These are phyloP conservation scores for Coelinius sp. DNA, from an alignment of 2,888 invertebrate species.

Conservation along the genomic window DNA sequence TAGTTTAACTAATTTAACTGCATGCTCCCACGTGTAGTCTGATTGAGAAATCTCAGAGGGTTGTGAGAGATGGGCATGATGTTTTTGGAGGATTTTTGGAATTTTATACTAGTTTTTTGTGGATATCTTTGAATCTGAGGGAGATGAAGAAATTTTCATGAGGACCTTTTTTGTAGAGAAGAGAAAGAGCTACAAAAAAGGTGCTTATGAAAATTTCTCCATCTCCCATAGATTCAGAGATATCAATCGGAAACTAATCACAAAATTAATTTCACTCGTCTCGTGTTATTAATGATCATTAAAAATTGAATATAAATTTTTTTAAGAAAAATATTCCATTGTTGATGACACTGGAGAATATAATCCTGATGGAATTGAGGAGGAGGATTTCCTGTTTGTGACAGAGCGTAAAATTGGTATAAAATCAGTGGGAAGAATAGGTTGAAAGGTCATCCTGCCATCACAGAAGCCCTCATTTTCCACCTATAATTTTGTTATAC, in stretches of 20 bases:
- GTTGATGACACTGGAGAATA: neutral
- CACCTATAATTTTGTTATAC: slow-evolving; percentile 11
- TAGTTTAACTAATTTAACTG: slow-evolving; percentile 40
- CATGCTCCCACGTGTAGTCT: slow-evolving; percentile 9
- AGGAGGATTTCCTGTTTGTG: neutral
- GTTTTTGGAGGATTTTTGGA: neutral
- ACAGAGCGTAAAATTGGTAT: neutral
- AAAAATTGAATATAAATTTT: no score
- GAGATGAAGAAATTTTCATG: no score
- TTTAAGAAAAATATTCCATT: neutral
- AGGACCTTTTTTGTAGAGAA: no score
- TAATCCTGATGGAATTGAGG: neutral
- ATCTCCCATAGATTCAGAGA: no score
- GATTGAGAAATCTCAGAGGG: neutral
- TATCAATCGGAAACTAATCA: no score
- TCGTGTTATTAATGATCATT: no score
- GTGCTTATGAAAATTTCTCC: no score
- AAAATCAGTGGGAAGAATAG: slow-evolving; percentile 3
- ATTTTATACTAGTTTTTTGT: neutral
- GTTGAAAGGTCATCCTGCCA: slow-evolving; percentile 7
- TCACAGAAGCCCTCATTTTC: neutral
- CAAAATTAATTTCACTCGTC: no score
- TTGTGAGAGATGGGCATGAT: neutral
- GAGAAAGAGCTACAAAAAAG: no score
- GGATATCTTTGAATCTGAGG: no score